phyloP scores from a whole-genome alignment of 2,888 invertebrate species.

The Synergus gifuensis region DNA sequence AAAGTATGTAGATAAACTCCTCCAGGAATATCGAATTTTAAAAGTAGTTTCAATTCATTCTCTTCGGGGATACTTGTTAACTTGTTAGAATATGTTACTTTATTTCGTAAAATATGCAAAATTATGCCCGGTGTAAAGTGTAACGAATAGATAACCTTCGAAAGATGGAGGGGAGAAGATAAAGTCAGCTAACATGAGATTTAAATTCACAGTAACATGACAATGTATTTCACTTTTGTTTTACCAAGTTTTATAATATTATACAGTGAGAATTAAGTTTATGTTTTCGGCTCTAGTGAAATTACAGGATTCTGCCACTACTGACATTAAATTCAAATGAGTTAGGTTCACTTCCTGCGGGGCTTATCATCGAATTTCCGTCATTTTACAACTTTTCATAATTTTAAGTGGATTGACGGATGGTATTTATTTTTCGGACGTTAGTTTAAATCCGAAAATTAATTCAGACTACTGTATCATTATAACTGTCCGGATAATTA shows the following conservation, averaged over 20 bases:
- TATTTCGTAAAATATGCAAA: neutral
- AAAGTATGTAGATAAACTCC: too few relatives aligned
- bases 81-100: neutral
- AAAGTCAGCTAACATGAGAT: constrained; percentile 21
- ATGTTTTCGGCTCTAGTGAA: constrained; percentile 5
- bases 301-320: constrained; percentile 19
- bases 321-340: constrained; percentile 37
- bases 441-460: neutral
- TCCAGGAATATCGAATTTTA: neutral
- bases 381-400: constrained; percentile 17
- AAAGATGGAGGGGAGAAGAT: constrained; percentile 1
- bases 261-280: constrained; percentile 2
- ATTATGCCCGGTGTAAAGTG: neutral
- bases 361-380: constrained; percentile 26
- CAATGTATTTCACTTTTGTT: constrained; percentile 3
- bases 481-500: constrained; percentile 14
- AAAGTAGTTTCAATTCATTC: neutral
- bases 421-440: constrained; percentile 3
- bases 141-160: neutral
- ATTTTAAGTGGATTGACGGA: neutral
- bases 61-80: neutral
- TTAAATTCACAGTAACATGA: neutral
- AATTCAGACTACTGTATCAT: constrained; percentile 15
- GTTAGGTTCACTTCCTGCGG: constrained; percentile 28
- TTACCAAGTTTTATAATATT: neutral